Evolutionary conservation across 2,888 invertebrate genomes (phyloP), one percentile per base, ranked within the genome.

Genomic region (Drosophila heteroneura): DNA sequence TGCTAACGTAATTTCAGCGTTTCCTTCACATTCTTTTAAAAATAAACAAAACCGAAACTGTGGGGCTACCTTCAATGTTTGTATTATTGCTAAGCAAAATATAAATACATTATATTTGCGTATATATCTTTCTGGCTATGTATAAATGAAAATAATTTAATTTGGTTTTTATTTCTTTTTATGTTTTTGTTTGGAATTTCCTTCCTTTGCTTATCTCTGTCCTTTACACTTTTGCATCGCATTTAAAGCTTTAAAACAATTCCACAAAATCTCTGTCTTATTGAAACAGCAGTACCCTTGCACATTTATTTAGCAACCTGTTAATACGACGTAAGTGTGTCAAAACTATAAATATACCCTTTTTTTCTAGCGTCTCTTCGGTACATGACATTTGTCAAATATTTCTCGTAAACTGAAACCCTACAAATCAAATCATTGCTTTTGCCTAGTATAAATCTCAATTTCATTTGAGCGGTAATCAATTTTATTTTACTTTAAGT

Each of bases 11-110:
- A 60, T 80, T 80, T 70, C 30, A 39, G 65, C 57, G 69, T 79
- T 79, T 79, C 75, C 78, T 79, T 79, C 76, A 14, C 72, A 79
- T 79, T 79, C 71, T 80, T 80, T 75, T 77, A 59, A 66, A 80
- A 81, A 79, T 79, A 79, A 79, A 81, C 75, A 79, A 79, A 52
- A 37, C 53, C 7, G 5, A 66, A 64, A 56, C 41, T 53, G 63
- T 58, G 66, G 44, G 44, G 28, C 60, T 76, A 64, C 66, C 73
- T 76, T 76, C 79, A 76, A 76, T 70, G 73, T 67, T 73, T 76
- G 66, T 76, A 49, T 65, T 76, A 76, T 76, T 76, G 71, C 72
- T 61, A 53, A 65, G 63, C 60, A 69, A 76, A 64, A 73, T 73
- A 70, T 52, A 79, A 64, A 76, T 35, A 33, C 28, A 52, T 28